phyloP scores from a whole-genome alignment of 2,113 vertebrate genomes.

The Nannobrachium achirus region DNA sequence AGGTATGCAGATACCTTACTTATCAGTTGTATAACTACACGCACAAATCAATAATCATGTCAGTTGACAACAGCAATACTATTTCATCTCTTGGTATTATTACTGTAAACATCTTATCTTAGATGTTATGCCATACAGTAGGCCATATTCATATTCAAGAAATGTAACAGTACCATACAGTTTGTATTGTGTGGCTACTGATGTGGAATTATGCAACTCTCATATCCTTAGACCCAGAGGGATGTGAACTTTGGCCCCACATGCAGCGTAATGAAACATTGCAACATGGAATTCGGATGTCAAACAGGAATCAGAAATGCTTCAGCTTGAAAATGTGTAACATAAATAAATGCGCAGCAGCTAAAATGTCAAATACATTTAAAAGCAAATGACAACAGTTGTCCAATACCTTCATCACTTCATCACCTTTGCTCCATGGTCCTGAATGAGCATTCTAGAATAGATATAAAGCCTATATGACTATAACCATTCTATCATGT shows the following conservation, averaged over 20 bases:
- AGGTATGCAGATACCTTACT: neutral
- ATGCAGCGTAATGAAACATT: neutral
- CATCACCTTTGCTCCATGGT: conserved; percentile 43
- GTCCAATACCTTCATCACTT: neutral
- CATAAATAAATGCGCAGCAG: neutral
- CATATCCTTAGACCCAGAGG: neutral
- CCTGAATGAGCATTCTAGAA: conserved; percentile 39
- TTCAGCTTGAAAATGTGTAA: neutral
- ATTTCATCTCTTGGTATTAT: neutral
- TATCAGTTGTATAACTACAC: neutral
- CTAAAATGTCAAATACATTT: neutral
- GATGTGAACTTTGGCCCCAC: neutral
- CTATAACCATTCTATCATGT: neutral
- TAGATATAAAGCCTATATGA: conserved; percentile 38
- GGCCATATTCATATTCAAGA: no score
- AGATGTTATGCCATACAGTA: no score
- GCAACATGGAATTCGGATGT: neutral
- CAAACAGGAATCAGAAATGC: neutral
- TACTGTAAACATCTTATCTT: no score
- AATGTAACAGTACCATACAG: no score
- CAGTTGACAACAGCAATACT: neutral
- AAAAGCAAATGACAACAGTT: conserved; percentile 1
- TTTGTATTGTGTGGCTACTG: neutral
- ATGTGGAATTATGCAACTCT: neutral
- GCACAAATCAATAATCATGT: no score